Conservation (phyloP, 1,140 invertebrate genomes). For the Drosophila triauraria region DNA sequence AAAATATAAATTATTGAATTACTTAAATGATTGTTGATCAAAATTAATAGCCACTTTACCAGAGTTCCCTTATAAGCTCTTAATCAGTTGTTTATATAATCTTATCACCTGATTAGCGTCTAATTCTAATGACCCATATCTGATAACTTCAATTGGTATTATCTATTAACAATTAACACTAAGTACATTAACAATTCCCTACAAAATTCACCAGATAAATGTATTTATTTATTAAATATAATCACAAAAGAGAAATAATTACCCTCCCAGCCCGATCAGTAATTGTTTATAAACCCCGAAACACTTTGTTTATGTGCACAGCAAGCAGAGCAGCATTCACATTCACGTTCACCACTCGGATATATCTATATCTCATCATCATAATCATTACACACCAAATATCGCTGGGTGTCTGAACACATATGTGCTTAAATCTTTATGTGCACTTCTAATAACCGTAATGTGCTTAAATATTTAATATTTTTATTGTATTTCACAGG, state of each 20-base stretch:
- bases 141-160: not conserved
- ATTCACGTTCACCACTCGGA: conserved; percentile 6
- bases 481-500: conserved; percentile 76
- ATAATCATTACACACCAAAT: conserved; percentile 36
- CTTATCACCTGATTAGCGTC: not conserved
- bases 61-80: not conserved
- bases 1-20: too few species aligned
- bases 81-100: not conserved
- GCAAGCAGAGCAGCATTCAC: conserved; percentile 2
- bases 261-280: not conserved
- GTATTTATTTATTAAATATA: not conserved
- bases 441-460: conserved; percentile 75
- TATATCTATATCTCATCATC: conserved; percentile 38
- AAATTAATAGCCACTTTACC: too few species aligned
- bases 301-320: conserved; percentile 18
- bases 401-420: conserved; percentile 34
- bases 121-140: too few species aligned
- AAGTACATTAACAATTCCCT: too few species aligned
- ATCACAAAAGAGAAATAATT: not conserved
- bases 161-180: too few species aligned
- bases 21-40: too few species aligned
- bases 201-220: too few species aligned
- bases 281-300: conserved; percentile 3
- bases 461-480: conserved; percentile 81
- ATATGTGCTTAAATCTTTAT: conserved; percentile 53